phyloP scores from a whole-genome alignment of 2,797 vertebrate genomes.

The Hybognathus amarus region DNA sequence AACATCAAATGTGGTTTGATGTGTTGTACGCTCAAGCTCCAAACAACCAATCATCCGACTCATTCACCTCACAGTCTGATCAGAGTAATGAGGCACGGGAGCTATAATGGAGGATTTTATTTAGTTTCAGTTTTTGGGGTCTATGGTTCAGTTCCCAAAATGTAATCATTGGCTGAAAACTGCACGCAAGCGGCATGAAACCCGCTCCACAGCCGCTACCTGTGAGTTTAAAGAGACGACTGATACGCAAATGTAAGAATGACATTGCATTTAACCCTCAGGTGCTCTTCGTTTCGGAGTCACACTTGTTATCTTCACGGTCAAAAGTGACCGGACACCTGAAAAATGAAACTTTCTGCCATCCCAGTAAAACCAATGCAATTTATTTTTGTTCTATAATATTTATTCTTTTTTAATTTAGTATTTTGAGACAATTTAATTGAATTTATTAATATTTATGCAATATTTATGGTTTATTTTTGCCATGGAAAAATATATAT shows the following conservation, averaged over 20 bases:
- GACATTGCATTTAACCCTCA: not conserved
- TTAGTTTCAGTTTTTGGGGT: conserved; percentile 20
- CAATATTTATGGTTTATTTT: too few relatives aligned
- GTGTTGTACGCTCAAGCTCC: conserved; percentile 40
- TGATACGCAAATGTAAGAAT: not conserved
- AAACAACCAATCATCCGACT: conserved; percentile 32
- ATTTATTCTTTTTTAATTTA: too few relatives aligned
- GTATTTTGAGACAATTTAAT: too few relatives aligned
- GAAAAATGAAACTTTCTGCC: too few relatives aligned
- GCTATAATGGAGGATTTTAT: conserved; percentile 24
- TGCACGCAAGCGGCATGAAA: conserved; percentile 7
- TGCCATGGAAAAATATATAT: too few relatives aligned
- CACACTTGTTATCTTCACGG: too few relatives aligned
- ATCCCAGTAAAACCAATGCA: too few relatives aligned
- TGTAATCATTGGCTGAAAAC: conserved; percentile 2
- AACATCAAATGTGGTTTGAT: conserved; percentile 45
- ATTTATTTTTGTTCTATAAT: too few relatives aligned
- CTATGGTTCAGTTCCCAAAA: conserved; percentile 36
- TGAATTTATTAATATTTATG: too few relatives aligned
- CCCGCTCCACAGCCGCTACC: not conserved
- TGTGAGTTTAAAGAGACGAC: not conserved
- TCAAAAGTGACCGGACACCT: too few relatives aligned
- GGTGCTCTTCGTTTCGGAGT: too few relatives aligned
- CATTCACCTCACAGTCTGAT: conserved; percentile 27
- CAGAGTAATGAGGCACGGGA: conserved; percentile 29